A percentile compares a stretch with the other conserved stretches of the same genome.
phyloP scores from a whole-genome alignment of 2,888 invertebrate species.

The Thalpophila matura region DNA sequence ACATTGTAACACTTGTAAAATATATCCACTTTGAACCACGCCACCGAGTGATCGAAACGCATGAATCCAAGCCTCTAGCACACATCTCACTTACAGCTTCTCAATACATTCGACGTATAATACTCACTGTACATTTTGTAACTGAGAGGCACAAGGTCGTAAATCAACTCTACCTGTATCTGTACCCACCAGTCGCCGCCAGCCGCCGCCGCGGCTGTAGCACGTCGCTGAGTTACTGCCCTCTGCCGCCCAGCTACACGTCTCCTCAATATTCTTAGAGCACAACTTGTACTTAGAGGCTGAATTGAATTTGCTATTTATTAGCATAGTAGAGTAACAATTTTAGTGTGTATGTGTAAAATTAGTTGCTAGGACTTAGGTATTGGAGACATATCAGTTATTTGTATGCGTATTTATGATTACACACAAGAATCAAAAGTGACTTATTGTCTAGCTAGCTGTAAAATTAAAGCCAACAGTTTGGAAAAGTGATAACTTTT shows the following conservation, averaged over 20 bases:
- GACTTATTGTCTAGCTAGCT: slow-evolving; percentile 52
- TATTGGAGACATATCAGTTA: slow-evolving; percentile 66
- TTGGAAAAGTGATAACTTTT: slow-evolving; percentile 57
- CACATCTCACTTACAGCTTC: slow-evolving; percentile 90
- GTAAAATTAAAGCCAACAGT: slow-evolving; percentile 30
- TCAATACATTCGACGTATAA: slow-evolving; percentile 86
- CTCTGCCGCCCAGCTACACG: slow-evolving; percentile 88
- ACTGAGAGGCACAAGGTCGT: slow-evolving; percentile 89
- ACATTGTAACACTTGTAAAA: slow-evolving; percentile 87
- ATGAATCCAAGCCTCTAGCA: slow-evolving; percentile 90
- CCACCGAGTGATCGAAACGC: slow-evolving; percentile 91
- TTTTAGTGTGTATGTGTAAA: slow-evolving; percentile 85
- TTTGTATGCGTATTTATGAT: slow-evolving; percentile 38
- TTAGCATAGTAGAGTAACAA: slow-evolving; percentile 85
- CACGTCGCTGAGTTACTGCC: slow-evolving; percentile 78
- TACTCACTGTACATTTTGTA: slow-evolving; percentile 85
- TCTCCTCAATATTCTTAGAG: slow-evolving; percentile 83
- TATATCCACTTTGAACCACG: slow-evolving; percentile 88
- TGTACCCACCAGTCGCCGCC: slow-evolving; percentile 50
- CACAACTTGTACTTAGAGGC: slow-evolving; percentile 88
- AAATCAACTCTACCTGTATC: slow-evolving; percentile 67
- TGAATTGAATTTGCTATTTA: slow-evolving; percentile 85
- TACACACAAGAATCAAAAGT: slow-evolving; percentile 41
- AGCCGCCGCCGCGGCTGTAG: slow-evolving; percentile 60
- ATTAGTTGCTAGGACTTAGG: slow-evolving; percentile 80